These are phyloP conservation scores for Gymnarchus niloticus DNA, from an alignment of 2,113 vertebrate species.

Conservation along the genomic window DNA sequence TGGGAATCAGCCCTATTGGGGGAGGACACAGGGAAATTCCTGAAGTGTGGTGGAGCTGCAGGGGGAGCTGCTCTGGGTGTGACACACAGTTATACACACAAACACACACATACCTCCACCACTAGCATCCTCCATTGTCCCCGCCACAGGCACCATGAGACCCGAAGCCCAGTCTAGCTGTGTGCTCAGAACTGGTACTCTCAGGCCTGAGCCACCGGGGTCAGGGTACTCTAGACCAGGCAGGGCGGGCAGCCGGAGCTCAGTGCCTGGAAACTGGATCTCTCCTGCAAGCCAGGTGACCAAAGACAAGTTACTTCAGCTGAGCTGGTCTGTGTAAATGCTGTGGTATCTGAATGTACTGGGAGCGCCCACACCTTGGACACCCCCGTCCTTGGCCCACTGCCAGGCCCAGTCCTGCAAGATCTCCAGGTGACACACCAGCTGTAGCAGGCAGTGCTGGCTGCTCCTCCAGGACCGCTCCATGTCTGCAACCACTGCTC, in stretches of 20 bases:
- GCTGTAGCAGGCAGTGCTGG: slow-evolving; percentile 60
- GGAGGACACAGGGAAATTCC: neutral
- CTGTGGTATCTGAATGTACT: neutral
- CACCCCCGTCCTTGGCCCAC: slow-evolving; percentile 58
- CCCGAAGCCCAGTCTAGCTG: slow-evolving; percentile 60
- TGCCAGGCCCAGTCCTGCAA: slow-evolving; percentile 50
- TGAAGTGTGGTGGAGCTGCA: neutral
- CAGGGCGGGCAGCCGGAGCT: slow-evolving; percentile 64
- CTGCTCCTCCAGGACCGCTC: slow-evolving; percentile 55
- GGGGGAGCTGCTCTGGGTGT: neutral
- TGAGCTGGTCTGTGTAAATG: neutral
- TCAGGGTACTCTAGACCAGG: slow-evolving; percentile 81
- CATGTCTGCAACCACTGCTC: slow-evolving; percentile 53
- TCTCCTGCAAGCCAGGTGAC: slow-evolving; percentile 53
- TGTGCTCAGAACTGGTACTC: slow-evolving; percentile 76
- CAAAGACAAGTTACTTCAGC: neutral
- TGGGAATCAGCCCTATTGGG: slow-evolving; percentile 72
- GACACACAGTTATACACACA: neutral
- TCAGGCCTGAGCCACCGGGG: slow-evolving; percentile 70
- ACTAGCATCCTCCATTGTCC: slow-evolving; percentile 76
- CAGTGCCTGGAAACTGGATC: slow-evolving; percentile 63
- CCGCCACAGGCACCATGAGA: slow-evolving; percentile 60
- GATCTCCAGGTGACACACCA: slow-evolving; percentile 57
- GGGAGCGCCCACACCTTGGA: slow-evolving; percentile 53
- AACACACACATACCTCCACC: slow-evolving; percentile 67